phyloP scores from a whole-genome alignment of 1,140 invertebrate genomes.

The Lordiphosa collinella region DNA sequence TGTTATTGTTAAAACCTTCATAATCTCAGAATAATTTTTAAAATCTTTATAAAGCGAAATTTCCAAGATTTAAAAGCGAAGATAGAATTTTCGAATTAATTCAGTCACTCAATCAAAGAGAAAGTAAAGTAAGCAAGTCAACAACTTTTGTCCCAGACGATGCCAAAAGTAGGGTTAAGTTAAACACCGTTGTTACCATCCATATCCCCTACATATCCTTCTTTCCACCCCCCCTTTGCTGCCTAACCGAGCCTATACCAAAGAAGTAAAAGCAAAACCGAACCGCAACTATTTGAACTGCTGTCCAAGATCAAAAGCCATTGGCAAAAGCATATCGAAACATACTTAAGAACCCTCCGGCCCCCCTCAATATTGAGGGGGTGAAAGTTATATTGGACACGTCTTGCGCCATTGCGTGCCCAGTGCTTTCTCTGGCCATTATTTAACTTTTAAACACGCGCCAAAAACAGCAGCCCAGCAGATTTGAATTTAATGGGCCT shows the following conservation, averaged over 20 bases:
- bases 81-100: not conserved
- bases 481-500: conserved; percentile 74
- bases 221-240: conserved; percentile 49
- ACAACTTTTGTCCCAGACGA: not conserved
- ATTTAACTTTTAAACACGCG: conserved; percentile 77
- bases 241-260: conserved; percentile 35
- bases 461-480: conserved; percentile 52
- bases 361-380: conserved; percentile 12
- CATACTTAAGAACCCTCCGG: not conserved
- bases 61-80: too few species aligned
- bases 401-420: conserved; percentile 69
- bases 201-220: conserved; percentile 28
- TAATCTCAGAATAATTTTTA: too few species aligned
- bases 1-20: too few species aligned
- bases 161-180: conserved; percentile 18
- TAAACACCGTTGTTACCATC: conserved; percentile 42
- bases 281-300: conserved; percentile 72
- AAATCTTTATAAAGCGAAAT: too few species aligned
- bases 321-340: conserved; percentile 14
- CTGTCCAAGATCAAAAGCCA: conserved; percentile 61
- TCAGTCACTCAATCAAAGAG: too few species aligned
- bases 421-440: conserved; percentile 57
- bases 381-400: conserved; percentile 74
- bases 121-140: too few species aligned
- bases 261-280: conserved; percentile 3